Evolutionary conservation across 92 coral and sea anemone species (phyloP), one percentile per base, ranked within the genome.

Genomic region (Zoanthus sansibaricus): DNA sequence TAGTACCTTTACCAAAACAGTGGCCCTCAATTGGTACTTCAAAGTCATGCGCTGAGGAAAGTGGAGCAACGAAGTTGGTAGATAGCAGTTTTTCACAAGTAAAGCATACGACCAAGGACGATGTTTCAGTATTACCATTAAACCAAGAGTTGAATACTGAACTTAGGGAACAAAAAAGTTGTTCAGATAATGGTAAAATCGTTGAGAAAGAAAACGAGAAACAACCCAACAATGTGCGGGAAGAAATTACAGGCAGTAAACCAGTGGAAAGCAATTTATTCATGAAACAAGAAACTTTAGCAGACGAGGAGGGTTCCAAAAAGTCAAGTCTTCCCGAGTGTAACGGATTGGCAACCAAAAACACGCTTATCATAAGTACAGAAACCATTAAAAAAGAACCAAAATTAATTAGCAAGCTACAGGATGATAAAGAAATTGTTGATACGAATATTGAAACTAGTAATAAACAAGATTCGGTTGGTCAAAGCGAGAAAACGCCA

Each of bases 241-340:
- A 32, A 14, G 47, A 80, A 6, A 64, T 74, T 10, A 5, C 55
- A 11, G 45, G 62, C 12, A 12, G 15, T 15, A 80, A 46, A n/a
- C 75, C 75, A 21, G 66, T 44, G 21, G 62, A 80, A 58, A 80
- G 75, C 20, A 21, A 74, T 66, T 80, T 61, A 75, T 20, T 80
- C 25, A 31, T 55, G 73, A 80, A 80, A 46, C 73, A 80, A 18
- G 37, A 31, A 17, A 45, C 58, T 13, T 49, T 11, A 20, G 25
- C 12, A 20, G 45, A 72, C 5, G 20, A 67, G 8, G 75, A 13
- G 25, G 54, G 44, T 5, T 7, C 75, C 47, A 9, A 61, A 44
- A 31, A 3, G 33, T 80, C 75, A 16, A 75, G 4, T 45, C 74
- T 74, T 64, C 18, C 33, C 15, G 73, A 20, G 42, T n/a, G n/a